These are phyloP conservation scores for Amaurobius ferox DNA, from an alignment of 2,888 invertebrate species.

Conservation along the genomic window DNA sequence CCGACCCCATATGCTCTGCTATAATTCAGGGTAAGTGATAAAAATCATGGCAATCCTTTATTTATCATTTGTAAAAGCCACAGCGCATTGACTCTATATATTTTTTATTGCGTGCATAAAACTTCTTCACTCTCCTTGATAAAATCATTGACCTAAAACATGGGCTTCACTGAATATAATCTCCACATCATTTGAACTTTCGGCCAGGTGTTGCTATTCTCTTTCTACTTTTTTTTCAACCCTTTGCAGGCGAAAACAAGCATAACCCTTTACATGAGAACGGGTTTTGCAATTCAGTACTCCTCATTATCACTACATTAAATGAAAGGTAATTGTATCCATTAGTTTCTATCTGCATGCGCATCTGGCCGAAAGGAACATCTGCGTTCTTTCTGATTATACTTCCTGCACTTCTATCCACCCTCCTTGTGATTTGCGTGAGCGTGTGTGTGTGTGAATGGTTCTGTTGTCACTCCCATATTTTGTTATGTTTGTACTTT, in stretches of 20 bases:
- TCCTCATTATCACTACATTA: constrained; percentile 66
- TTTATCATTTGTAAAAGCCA: too few relatives aligned
- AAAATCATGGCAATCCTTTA: too few relatives aligned
- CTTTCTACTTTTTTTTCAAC: not conserved
- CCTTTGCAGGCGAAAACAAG: not conserved
- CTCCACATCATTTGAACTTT: constrained; percentile 1
- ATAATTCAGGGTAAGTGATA: too few relatives aligned
- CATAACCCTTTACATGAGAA: not conserved
- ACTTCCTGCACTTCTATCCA: constrained; percentile 37
- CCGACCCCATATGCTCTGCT: too few relatives aligned
- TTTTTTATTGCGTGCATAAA: not conserved
- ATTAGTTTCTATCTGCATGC: constrained; percentile 44
- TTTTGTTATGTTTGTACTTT: constrained; percentile 25
- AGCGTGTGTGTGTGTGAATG: constrained; percentile 39
- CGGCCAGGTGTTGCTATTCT: not conserved
- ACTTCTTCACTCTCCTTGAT: not conserved
- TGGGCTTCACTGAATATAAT: not conserved
- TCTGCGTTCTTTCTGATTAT: constrained; percentile 46
- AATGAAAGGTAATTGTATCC: constrained; percentile 44
- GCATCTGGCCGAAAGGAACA: constrained; percentile 62
- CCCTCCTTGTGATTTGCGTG: constrained; percentile 42
- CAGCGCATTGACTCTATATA: too few relatives aligned
- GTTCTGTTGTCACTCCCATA: constrained; percentile 57
- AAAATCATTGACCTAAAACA: constrained; percentile 13
- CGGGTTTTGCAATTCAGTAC: constrained; percentile 31